Base-by-base conservation (phyloP, 1,140 invertebrate genomes). In the Sycophaga agraensis region DNA sequence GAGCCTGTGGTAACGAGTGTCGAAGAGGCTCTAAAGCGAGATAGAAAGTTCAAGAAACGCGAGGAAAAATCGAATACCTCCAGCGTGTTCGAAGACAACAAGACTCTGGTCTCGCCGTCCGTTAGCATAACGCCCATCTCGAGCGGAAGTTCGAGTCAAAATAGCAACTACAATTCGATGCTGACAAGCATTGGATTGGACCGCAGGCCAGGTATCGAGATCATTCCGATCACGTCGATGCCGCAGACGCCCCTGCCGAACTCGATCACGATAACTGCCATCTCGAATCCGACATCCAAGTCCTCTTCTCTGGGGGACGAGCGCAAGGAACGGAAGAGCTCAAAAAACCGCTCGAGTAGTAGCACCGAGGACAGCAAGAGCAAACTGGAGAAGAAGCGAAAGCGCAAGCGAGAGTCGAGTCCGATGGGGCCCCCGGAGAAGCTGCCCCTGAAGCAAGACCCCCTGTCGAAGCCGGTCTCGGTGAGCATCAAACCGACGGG, bases 361-460 rank as follows among this genome's bases (percentile, higher is more conserved):
- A 64, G 68, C 62, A 12, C 56, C 66, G 56, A 66, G 71, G 79
- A 85, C 48, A 82, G 83, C 55, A 88, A 88, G 65, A 80, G 80
- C n/a, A 87, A 86, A 70, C 75, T 89, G 63, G 90, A 93, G 49
- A 92, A 91, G 72, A 89, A 90, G 70, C 84, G 87, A 66, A 91
- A 92, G 70, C 83, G 89, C 24, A 91, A 91, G 66, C 82, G 88
- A 54, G 89, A 91, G 61, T 87, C 91, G 53, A 84, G 85, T 66
- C 87, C 90, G 0, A 93, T 93, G 91, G 90, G 91, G 4, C 91
- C 91, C 2, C 91, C 91, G 0, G 90, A 91, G 46, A 92, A 92
- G 76, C 81, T 91, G 6, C 88, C 88, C 0, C 81, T 83, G 0
- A 89, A 89, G 71, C 72, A 72, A 22, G 72, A 90, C 64, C 84